phyloP scores from a whole-genome alignment of 2,888 invertebrate species.

The Norana najaformis region DNA sequence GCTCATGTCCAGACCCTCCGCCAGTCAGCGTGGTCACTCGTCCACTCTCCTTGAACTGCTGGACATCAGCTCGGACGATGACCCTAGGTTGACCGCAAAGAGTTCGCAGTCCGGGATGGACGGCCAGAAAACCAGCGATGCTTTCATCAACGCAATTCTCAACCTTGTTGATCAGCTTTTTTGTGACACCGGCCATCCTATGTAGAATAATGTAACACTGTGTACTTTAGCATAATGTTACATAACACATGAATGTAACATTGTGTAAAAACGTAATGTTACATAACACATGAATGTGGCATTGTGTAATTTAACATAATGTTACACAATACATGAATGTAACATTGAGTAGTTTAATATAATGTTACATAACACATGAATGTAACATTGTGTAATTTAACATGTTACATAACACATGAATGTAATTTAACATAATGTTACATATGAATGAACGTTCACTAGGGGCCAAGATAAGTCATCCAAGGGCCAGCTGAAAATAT shows the following conservation, averaged over 20 bases:
- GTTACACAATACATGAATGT: too few relatives aligned
- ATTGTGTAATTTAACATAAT: too few relatives aligned
- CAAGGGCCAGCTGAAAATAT: too few relatives aligned
- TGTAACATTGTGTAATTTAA: too few relatives aligned
- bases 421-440: too few relatives aligned
- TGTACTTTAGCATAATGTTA: too few relatives aligned
- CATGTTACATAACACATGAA: too few relatives aligned
- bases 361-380: neutral
- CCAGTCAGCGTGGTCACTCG: conserved; percentile 71
- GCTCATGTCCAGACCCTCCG: conserved; percentile 84
- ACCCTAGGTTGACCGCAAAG: conserved; percentile 67
- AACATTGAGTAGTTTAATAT: too few relatives aligned
- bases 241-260: neutral
- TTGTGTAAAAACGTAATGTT: too few relatives aligned
- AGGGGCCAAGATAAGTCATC: too few relatives aligned
- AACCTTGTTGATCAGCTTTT: conserved; percentile 41
- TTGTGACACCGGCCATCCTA: conserved; percentile 27
- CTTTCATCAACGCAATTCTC: conserved; percentile 41
- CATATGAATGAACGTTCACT: too few relatives aligned
- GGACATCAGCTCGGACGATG: conserved; percentile 66
- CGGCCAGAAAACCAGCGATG: conserved; percentile 41
- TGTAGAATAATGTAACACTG: neutral
- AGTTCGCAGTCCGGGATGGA: conserved; percentile 64
- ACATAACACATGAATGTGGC: too few relatives aligned
- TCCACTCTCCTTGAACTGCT: conserved; percentile 64